Evolutionary conservation across 1,140 invertebrate species (phyloP), one percentile per base, ranked within the genome.

Genomic region (Musca domestica): DNA sequence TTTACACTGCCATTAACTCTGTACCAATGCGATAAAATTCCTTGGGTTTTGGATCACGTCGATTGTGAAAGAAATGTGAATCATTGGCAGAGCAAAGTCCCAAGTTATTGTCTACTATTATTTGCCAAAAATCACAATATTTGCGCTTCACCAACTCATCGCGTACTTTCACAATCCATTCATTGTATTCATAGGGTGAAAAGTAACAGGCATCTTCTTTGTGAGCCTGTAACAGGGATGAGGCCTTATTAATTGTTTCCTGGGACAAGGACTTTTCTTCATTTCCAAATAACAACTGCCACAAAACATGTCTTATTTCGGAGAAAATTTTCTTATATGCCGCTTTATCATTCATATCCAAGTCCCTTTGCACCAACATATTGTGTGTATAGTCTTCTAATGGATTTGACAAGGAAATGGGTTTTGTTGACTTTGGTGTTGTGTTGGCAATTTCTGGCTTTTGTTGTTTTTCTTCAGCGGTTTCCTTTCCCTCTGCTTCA

Each of bases 41-140:
- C 27, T 73, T 10, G 1, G 76, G 74, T 4, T 63, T 25, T 0
- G 74, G 72, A 51, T 70, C 72, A 7, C 76, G 72, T 5, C 72
- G 71, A 17, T 66, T 19, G 19, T 78, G 75, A 20, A 78, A 76
- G 1, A 72, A 63, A 68, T 80, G 76, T 4, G 73, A 76, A n/a
- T 80, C 77, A 0, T 71, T 69, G 0, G 72, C 72, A 72, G 73
- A 80, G 46, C 76, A 74, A 2, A 78, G 73, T 12, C 77, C 77
- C 41, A 80, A 23, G 22, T 75, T 68, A 2, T 68, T 70, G 30
- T 71, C 67, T 0, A 80, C 77, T 17, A 80, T 64, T 2, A 64
- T 66, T 4, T 72, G 66, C 77, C 77, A 80, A 41, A 80, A 80
- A n/a, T 74, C 71, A 7, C 78, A n/a, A 2, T 69, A 51, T 2